Evolutionary conservation across 1,140 invertebrate species (phyloP).

Genomic region (Chrysomallon squamiferum): DNA sequence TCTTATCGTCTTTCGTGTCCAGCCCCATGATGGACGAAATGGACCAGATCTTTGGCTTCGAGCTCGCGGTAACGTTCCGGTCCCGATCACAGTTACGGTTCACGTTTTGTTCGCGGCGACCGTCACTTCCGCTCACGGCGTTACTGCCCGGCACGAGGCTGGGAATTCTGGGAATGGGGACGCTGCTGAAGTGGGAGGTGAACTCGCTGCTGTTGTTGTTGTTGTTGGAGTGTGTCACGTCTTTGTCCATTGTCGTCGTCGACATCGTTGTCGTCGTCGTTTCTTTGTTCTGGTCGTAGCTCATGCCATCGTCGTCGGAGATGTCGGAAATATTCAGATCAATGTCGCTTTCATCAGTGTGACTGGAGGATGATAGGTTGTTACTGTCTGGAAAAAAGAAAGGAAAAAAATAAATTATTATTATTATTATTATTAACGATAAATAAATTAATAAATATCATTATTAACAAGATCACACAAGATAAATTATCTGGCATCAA

Average conservation of each 20-base stretch:
- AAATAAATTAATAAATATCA: too few relatives aligned
- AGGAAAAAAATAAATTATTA: neutral
- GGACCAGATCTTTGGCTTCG: constrained; percentile 12
- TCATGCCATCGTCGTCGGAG: neutral
- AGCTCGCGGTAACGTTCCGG: neutral
- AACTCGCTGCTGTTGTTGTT: too few relatives aligned
- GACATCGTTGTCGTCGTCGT: too few relatives aligned
- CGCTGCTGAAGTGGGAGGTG: too few relatives aligned
- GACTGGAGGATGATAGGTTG: neutral
- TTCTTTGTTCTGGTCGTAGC: too few relatives aligned
- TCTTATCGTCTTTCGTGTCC: neutral
- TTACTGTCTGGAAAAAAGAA: neutral
- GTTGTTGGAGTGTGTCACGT: too few relatives aligned
- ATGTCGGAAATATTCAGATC: constrained; percentile 1
- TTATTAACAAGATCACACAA: too few relatives aligned
- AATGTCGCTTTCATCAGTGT: neutral
- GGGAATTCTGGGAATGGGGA: neutral
- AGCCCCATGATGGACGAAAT: neutral
- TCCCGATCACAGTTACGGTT: too few relatives aligned
- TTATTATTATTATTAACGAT: too few relatives aligned
- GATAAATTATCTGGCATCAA: too few relatives aligned
- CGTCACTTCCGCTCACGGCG: neutral
- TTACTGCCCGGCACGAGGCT: neutral
- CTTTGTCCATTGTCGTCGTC: too few relatives aligned
- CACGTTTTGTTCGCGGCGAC: too few relatives aligned